Conservation (phyloP, 2,888 invertebrate genomes). For the Dyspetes luteomarginatus region DNA sequence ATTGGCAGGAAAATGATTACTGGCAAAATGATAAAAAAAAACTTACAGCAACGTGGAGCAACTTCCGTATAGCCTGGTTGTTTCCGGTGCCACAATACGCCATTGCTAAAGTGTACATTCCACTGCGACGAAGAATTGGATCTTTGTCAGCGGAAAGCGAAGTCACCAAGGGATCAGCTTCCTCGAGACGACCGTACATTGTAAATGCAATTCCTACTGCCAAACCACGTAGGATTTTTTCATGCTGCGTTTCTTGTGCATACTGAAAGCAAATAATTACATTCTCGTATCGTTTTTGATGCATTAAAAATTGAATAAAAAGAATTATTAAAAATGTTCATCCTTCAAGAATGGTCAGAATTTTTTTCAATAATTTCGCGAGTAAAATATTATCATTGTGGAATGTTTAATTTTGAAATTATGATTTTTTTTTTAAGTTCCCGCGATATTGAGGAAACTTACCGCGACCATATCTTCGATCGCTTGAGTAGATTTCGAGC, state of each 20-base stretch:
- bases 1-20: constrained; percentile 23
- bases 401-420: not conserved
- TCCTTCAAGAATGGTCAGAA: too few relatives aligned
- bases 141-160: constrained; percentile 96
- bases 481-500: constrained; percentile 94
- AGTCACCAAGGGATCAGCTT: constrained; percentile 96
- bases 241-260: constrained; percentile 98
- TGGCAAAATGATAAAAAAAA: constrained; percentile 24
- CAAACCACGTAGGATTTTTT: constrained; percentile 98
- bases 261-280: constrained; percentile 86
- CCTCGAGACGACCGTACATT: constrained; percentile 98
- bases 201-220: constrained; percentile 98
- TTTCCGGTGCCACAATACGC: constrained; percentile 99
- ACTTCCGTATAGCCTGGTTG: constrained; percentile 96
- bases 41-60: constrained; percentile 97
- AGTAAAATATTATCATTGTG: not conserved
- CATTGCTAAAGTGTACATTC: constrained; percentile 99
- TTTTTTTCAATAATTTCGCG: not conserved
- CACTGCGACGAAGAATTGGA: constrained; percentile 96
- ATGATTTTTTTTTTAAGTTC: not conserved
- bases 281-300: too few relatives aligned
- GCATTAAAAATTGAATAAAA: not conserved
- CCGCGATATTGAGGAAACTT: constrained; percentile 80
- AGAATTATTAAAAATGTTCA: not conserved
- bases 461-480: constrained; percentile 97